Evolutionary conservation across 1,140 invertebrate species (phyloP), one percentile per base, ranked within the genome.

Genomic region (Spodoptera litura): DNA sequence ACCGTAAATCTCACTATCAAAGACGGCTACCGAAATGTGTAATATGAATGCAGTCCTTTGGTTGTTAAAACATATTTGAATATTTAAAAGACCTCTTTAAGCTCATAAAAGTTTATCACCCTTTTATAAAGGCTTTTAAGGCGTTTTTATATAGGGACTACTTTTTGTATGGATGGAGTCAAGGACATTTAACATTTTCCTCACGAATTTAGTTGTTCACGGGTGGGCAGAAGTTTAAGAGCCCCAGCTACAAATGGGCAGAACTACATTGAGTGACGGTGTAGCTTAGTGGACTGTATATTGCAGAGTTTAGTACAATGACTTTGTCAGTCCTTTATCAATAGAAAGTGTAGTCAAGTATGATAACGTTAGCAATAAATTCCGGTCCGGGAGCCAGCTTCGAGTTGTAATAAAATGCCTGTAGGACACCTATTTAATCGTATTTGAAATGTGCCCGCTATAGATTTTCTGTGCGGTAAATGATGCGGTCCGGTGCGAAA

Each of bases 401-500:
- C 31, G 12, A 25, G 61, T 64, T 31, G 61, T 64, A 64, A 52
- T 31, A 75, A 76, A 82, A 74, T 72, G 61, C 56, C 59, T 74
- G 61, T 72, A 38, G 20, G 51, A 73, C 70, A 79, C 59, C 53
- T 79, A 79, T 82, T 80, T 68, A 70, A 83, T 78, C 74, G 80
- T 81, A 53, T 83, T 82, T 82, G 61, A 83, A 83, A 85, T 81
- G 78, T 84, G 55, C 56, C 74, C 59, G 79, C 78, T 81, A 84
- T 86, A 86, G 85, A 84, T 85, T 87, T 84, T 83, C 64, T 74
- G 80, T 61, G 58, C 79, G 71, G 83, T 83, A 83, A 85, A 85
- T 83, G 85, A 87, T 85, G 84, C 81, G 82, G 82, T 81, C 72
- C 81, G 78, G 79, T 78, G 79, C 73, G 82, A 85, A 85, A 87